Evolutionary conservation across 2,797 vertebrate species (phyloP).

Genomic region (Tinamus major): DNA sequence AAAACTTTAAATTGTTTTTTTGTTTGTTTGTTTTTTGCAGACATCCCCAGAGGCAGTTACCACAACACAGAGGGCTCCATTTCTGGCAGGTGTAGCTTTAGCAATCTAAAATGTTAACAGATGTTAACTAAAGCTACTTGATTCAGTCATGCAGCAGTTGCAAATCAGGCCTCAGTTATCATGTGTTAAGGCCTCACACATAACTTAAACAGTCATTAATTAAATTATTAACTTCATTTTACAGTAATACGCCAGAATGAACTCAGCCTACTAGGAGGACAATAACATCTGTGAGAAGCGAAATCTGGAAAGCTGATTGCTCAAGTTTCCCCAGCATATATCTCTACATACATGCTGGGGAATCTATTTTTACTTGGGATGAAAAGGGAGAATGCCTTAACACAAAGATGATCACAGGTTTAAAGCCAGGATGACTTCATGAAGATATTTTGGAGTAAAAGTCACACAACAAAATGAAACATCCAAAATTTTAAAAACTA

Average conservation of each 20-base stretch:
- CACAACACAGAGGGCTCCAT: neutral
- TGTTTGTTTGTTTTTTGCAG: neutral
- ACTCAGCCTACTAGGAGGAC: neutral
- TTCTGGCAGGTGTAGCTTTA: neutral
- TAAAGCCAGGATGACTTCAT: neutral
- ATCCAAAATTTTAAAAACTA: neutral
- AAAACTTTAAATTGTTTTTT: neutral
- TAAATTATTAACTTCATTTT: neutral
- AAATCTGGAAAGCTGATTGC: neutral
- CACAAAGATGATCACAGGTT: neutral
- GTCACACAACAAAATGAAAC: neutral
- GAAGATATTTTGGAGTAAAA: neutral
- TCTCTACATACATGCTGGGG: neutral
- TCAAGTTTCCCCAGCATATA: fast-evolving
- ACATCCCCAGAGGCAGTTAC: neutral
- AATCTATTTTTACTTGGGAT: neutral
- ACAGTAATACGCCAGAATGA: neutral
- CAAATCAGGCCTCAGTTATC: neutral
- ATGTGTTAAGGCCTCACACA: neutral
- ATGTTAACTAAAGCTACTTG: fast-evolving
- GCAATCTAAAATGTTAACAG: neutral
- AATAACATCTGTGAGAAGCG: neutral
- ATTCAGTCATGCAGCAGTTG: neutral
- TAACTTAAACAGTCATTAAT: neutral
- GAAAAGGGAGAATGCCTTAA: neutral